Conservation (phyloP, 1,140 invertebrate species). For the Aphelinus atriplicis region DNA sequence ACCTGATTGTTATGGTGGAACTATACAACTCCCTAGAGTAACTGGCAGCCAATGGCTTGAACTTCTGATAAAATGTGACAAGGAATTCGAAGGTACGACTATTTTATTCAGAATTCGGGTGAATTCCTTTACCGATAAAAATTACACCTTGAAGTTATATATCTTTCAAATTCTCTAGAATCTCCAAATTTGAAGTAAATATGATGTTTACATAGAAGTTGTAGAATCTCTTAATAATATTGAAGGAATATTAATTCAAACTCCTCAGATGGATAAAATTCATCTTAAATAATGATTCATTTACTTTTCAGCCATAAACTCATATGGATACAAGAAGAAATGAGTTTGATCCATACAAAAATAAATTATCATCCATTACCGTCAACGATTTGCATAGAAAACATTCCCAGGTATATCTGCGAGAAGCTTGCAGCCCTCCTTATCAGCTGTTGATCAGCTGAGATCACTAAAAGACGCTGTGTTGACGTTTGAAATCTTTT, state of each 20-base stretch:
- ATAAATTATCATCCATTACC: no score
- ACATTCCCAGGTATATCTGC: no score
- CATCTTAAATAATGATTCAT: conserved; percentile 21
- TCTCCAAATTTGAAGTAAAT: no score
- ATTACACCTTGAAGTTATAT: conserved; percentile 6
- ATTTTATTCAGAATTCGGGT: conserved; percentile 32
- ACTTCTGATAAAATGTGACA: conserved; percentile 74
- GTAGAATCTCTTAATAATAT: no score
- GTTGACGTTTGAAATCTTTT: no score
- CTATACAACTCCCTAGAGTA: conserved; percentile 71
- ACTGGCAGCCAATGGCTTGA: conserved; percentile 78
- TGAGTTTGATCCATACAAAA: conserved; percentile 34
- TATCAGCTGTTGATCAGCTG: conserved; percentile 12
- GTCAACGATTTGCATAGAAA: no score
- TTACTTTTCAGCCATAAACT: conserved; percentile 76
- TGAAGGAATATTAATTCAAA: no score
- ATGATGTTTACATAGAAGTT: no score
- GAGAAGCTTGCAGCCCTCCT: background rate
- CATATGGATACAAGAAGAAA: conserved; percentile 78
- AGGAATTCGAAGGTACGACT: conserved; percentile 75
- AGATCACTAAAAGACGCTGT: background rate
- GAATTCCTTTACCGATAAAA: background rate
- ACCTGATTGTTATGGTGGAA: conserved; percentile 82
- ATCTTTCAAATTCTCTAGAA: background rate
- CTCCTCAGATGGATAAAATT: no score